Evolutionary conservation across 2,797 vertebrate species (phyloP), one percentile per base, ranked within the genome.

Genomic region (Sebastes matsubarae): DNA sequence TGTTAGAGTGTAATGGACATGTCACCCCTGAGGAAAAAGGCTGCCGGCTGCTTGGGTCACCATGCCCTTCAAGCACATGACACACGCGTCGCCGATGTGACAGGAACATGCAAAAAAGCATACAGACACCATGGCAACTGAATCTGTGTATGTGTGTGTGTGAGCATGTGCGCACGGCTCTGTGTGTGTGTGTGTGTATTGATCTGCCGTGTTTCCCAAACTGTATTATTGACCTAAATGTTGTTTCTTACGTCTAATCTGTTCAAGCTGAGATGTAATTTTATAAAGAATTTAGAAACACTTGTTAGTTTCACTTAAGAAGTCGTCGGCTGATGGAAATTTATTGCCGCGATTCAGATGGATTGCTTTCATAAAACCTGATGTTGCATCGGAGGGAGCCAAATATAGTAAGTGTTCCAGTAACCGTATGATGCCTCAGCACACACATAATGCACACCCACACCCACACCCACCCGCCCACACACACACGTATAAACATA

Each of bases 321-420:
- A 87, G 90, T 90, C 88, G 88, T 90, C 68, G 27, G 81, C 87
- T 86, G 90, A 91, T 87, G 84, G 87, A 86, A 91, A 93, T 92
- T 79, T 88, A 92, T 89, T 82, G 84, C 82, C 18, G 4, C 18
- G 71, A 89, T 92, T 89, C 90, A 91, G 90, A 92, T 92, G 85
- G 87, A 93, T 92, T 80, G 85, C 86, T 94, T 91, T 92, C 88
- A 94, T 92, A 92, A 93, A 93, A 83, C 71, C 79, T 63, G 83
- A 89, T 93, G 90, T 87, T 92, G 89, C 89, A 81, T 86, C 79
- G 64, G 87, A 91, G 79, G 72, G 83, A 91, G 86, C 91, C 90
- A 93, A 93, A 94, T 93, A 94, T 94, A 93, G 91, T 71, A 88
- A 93, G 86, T 83, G 88, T 93, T 94, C 91, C 92, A 89, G 92